Base-by-base conservation (phyloP, 2,113 vertebrate species). In the Anser brachyrhynchus region DNA sequence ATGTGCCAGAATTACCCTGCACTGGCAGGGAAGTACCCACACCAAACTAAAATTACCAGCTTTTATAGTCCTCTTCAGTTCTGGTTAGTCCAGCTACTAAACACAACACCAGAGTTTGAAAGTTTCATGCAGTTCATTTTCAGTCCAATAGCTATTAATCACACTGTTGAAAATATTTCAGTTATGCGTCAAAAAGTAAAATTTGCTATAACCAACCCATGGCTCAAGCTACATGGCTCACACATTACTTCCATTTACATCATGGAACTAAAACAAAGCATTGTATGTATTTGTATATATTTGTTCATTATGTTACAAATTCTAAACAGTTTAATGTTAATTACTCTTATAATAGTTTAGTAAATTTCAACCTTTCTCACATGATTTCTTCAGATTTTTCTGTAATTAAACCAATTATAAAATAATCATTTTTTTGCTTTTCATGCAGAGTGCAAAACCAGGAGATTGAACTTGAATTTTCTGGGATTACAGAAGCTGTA, bases 401-500 rank as follows among this genome's bases (percentile, higher is more conserved):
- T 22, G 23, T 39, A 84, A 69, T 87, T 46, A 91, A 92, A 49
- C 33, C 4, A 86, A 46, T 89, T 82, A 54, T 52, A 74, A 84
- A 93, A 82, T 44, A 74, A 3, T 33, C 8, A 21, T 14, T 39
- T 92, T 94, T 94, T 61, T 74, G 10, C 58, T 61, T 58, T 69
- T 85, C 52, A 78, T 41, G 43, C 35, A 70, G 20, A 43, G 25
- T 49, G 15, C 54, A 64, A 86, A 90, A 54, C 55, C 65, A 89
- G 13, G 69, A 94, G 92, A 94, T 52, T 71, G 13, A 75, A 81
- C 58, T 80, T 17, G n/a, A 64, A 4, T 93, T 92, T 84, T 55
- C 65, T 31, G 14, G 23, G 26, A 95, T 81, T 95, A 96, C 81
- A 96, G 70, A 92, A 85, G 81, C 22, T 43, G 22, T 54, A 61